Evolutionary conservation across 2,888 invertebrate species (phyloP), one percentile per base, ranked within the genome.

Genomic region (Microctonus aethiopoides): DNA sequence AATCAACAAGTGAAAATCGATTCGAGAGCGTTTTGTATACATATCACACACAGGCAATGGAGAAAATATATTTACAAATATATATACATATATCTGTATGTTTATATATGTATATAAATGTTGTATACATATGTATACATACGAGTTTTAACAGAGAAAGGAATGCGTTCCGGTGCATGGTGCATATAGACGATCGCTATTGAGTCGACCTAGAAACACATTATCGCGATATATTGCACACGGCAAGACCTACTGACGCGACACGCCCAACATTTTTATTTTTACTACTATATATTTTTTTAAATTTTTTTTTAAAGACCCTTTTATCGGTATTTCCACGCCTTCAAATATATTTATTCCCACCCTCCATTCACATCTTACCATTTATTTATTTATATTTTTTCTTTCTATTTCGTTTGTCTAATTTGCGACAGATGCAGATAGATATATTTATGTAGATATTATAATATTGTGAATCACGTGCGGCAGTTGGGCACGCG

Each of bases 121-220:
- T n/a, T n/a, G n/a, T n/a, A n/a, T n/a, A n/a, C n/a, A n/a, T n/a
- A n/a, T n/a, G 7, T 46, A 7, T 34, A 32, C 20, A 32, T 22
- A 59, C 59, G 34, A 59, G 34, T 20, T 59, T 59, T 59, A 59
- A 46, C 46, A 24, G 59, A 64, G 67, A 70, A 72, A 70, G 72
- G 72, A 72, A 72, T 72, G 67, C 70, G 57, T 70, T 65, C 66
- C 20, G 46, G 46, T 72, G 69, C 66, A 73, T 76, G 76, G 76
- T 76, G 76, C 69, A 64, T 75, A 70, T 78, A 59, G 67, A 67
- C 60, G 67, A 46, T 39, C 46, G 46, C 67, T 67, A 67, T 67
- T 60, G 51, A 67, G 26, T 34, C 67, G 81, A 80, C 80, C 80
- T 76, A 80, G 80, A 81, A 80, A 81, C 78, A 80, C 78, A 77